phyloP scores from a whole-genome alignment of 2,797 vertebrate species.

The Delichon dasypus region DNA sequence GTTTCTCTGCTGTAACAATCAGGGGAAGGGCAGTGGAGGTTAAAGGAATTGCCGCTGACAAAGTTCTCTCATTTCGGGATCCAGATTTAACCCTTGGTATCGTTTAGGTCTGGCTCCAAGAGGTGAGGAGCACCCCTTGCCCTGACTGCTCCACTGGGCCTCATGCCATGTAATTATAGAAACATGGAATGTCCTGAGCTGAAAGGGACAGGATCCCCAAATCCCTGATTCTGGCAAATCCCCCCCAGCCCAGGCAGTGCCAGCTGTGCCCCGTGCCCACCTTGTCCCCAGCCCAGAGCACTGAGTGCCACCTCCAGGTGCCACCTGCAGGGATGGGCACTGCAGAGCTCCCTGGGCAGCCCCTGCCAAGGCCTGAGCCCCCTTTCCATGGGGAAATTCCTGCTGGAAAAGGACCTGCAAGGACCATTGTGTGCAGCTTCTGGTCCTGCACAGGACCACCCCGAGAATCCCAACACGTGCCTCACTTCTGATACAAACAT shows the following conservation, averaged over 20 bases:
- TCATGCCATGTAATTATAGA: neutral
- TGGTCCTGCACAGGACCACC: neutral
- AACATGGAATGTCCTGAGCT: neutral
- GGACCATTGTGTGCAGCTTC: neutral
- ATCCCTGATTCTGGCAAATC: neutral
- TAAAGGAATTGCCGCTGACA: neutral
- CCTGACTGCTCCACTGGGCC: neutral
- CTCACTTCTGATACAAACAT: fast-evolving
- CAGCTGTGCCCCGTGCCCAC: neutral
- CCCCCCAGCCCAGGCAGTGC: neutral
- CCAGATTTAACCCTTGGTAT: neutral
- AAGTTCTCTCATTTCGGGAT: neutral
- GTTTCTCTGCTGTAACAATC: neutral
- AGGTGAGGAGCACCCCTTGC: neutral
- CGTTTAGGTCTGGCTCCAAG: neutral
- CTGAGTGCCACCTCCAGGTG: neutral
- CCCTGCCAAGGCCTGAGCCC: neutral
- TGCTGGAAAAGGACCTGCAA: neutral
- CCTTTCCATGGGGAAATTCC: neutral
- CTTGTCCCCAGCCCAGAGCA: neutral
- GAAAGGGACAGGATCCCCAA: neutral
- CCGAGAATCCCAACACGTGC: neutral
- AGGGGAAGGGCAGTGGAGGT: neutral
- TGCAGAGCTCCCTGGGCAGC: neutral
- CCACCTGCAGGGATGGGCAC: neutral